Evolutionary conservation across 2,888 invertebrate species (phyloP).

Genomic region (Prosopocoilus inquinatus): DNA sequence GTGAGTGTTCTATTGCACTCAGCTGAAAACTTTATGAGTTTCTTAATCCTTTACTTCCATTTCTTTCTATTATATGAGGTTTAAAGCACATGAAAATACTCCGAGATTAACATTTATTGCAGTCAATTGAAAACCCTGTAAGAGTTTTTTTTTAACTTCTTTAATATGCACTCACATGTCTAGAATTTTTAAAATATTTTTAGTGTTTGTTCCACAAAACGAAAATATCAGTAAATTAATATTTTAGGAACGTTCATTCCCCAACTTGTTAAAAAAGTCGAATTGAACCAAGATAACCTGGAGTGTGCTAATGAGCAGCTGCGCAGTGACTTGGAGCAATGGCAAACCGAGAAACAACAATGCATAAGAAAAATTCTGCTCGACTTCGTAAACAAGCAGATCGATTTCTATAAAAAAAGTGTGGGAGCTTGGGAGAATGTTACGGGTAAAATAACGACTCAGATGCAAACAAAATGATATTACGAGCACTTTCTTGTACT

Average conservation of each 20-base stretch:
- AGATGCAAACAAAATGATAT: constrained; percentile 21
- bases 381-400: constrained; percentile 64
- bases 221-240: constrained; percentile 26
- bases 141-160: no score
- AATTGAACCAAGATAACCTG: constrained; percentile 59
- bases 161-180: no score
- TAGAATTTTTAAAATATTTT: no score
- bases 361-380: constrained; percentile 63
- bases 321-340: constrained; percentile 65
- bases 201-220: no score
- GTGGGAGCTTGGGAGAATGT: constrained; percentile 59
- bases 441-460: constrained; percentile 27
- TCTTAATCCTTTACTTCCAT: no score
- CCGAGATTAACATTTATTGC: no score
- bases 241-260: constrained; percentile 51
- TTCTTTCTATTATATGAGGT: no score
- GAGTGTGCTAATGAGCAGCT: constrained; percentile 70
- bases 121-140: no score
- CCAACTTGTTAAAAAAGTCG: constrained; percentile 54
- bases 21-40: no score
- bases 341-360: constrained; percentile 63
- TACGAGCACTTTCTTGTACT: constrained; percentile 4
- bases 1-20: no score
- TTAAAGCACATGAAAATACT: no score
- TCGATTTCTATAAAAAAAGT: constrained; percentile 62